Percentiles rank a stretch among this genome's conserved stretches.
These are phyloP conservation scores for Chloroceryle amazona DNA, from an alignment of 2,797 vertebrate species.

Conservation along the genomic window DNA sequence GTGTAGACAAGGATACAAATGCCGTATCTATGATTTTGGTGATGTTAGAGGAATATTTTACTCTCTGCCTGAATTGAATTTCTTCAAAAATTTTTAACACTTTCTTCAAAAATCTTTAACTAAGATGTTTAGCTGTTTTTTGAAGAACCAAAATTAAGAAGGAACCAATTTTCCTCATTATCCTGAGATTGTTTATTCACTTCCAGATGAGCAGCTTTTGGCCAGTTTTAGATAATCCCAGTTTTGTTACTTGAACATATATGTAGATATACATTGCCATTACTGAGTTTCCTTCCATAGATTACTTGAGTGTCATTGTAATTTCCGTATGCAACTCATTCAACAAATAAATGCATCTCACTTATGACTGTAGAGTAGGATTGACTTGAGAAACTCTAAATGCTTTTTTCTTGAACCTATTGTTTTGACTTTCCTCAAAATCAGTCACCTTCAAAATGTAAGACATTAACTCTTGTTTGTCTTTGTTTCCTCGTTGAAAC, in stretches of 20 bases:
- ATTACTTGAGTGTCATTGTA: background rate
- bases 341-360: background rate
- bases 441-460: background rate
- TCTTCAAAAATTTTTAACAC: background rate
- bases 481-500: background rate
- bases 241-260: background rate
- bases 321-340: background rate
- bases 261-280: background rate
- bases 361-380: background rate
- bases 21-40: background rate
- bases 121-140: background rate
- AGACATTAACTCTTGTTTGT: background rate
- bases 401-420: background rate
- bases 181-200: background rate
- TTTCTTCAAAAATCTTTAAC: background rate
- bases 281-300: background rate
- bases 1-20: background rate
- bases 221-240: background rate
- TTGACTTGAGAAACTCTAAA: background rate
- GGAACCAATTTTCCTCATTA: fast-evolving
- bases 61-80: background rate
- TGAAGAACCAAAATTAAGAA: background rate
- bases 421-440: background rate
- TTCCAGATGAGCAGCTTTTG: background rate
- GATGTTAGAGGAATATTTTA: background rate